phyloP scores from a whole-genome alignment of 1,140 invertebrate species.

The Drosophila ercepeae region DNA sequence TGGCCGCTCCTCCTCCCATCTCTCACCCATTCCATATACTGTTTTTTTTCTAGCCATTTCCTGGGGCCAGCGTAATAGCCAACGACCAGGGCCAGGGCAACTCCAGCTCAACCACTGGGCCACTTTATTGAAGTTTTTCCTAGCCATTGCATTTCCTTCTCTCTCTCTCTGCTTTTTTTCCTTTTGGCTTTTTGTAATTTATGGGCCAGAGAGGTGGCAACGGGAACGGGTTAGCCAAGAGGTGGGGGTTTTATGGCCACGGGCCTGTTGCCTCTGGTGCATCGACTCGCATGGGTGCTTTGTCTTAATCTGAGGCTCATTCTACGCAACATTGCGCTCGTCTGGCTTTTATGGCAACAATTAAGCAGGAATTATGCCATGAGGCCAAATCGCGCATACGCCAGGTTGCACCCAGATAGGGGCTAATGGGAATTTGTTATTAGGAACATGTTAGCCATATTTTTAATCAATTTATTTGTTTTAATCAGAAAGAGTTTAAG shows the following conservation, averaged over 20 bases:
- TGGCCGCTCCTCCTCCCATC: background rate
- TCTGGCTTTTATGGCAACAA: constrained; percentile 58
- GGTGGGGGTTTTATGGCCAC: constrained; percentile 16
- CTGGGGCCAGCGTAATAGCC: constrained; percentile 26
- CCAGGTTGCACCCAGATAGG: background rate
- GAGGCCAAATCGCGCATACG: constrained; percentile 30
- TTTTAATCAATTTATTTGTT: background rate
- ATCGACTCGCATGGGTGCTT: constrained; percentile 56
- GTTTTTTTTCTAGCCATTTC: constrained; percentile 12
- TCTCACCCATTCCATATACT: background rate
- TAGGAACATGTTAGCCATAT: background rate
- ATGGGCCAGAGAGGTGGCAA: constrained; percentile 32
- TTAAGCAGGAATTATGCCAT: constrained; percentile 59
- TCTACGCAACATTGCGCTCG: constrained; percentile 59
- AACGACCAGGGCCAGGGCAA: constrained; percentile 3
- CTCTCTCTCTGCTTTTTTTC: constrained; percentile 17
- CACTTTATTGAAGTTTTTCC: constrained; percentile 55
- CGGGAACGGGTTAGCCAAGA: background rate
- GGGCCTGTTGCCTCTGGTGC: constrained; percentile 32
- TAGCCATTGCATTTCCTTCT: constrained; percentile 12
- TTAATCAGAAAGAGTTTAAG: too few species aligned
- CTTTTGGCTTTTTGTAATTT: constrained; percentile 42
- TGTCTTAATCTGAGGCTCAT: constrained; percentile 71
- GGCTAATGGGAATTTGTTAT: constrained; percentile 2
- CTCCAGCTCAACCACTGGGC: constrained; percentile 26